Evolutionary conservation across 2,797 vertebrate species (phyloP).

Genomic region (Dallia pectoralis): DNA sequence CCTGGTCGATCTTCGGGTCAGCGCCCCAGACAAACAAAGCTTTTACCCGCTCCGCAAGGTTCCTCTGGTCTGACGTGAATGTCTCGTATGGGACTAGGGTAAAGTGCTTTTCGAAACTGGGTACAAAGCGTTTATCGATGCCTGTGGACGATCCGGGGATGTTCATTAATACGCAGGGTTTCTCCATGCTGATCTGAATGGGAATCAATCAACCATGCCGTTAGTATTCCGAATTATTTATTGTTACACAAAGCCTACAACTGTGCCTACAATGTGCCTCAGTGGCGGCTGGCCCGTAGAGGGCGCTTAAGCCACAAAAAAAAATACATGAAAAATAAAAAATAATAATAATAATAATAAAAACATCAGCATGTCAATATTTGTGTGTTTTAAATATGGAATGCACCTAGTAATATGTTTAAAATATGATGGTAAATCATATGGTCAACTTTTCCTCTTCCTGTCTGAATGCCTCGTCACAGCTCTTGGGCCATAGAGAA

Average conservation of each 20-base stretch:
- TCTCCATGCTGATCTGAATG: conserved; percentile 45
- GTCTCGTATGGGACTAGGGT: conserved; percentile 65
- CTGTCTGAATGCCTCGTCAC: too few species aligned
- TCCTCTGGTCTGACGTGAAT: conserved; percentile 54
- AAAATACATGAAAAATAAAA: too few species aligned
- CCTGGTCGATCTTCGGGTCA: conserved; percentile 41
- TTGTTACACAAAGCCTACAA: background rate
- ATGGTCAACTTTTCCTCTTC: too few species aligned
- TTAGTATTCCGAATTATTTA: background rate
- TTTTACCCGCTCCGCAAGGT: conserved; percentile 61
- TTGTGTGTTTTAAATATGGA: too few species aligned
- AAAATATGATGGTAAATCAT: too few species aligned
- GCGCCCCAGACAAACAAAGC: conserved; percentile 70
- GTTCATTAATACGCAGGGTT: conserved; percentile 60
- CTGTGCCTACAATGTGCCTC: background rate
- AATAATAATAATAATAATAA: too few species aligned
- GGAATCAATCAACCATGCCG: background rate
- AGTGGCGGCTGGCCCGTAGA: too few species aligned
- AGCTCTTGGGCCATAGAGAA: too few species aligned
- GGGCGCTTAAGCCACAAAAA: too few species aligned
- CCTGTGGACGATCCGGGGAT: conserved; percentile 50
- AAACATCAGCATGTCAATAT: too few species aligned
- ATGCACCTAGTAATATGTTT: too few species aligned
- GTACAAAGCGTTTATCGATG: conserved; percentile 58
- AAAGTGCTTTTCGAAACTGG: conserved; percentile 70